Percentiles rank a stretch among this genome's conserved stretches.
These are phyloP conservation scores for Pteropus rufus DNA, from an alignment of 2,797 vertebrate genomes.

Conservation along the genomic window DNA sequence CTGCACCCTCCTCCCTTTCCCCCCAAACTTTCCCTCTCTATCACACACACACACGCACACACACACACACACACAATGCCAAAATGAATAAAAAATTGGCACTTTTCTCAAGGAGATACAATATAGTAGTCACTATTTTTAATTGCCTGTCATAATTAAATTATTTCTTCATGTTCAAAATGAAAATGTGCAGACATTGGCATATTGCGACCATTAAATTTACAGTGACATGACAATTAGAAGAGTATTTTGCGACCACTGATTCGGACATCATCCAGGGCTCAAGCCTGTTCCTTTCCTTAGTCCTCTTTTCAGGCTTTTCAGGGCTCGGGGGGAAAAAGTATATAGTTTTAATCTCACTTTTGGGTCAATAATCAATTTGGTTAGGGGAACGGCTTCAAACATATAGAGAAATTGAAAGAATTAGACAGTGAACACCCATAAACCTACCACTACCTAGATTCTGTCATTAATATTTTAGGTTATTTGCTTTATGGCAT, in stretches of 20 bases:
- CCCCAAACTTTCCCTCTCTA: too few relatives aligned
- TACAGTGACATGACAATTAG: background rate
- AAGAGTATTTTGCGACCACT: background rate
- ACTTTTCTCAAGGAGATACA: background rate
- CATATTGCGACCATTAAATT: background rate
- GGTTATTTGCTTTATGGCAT: background rate
- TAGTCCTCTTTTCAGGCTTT: background rate
- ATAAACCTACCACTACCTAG: background rate
- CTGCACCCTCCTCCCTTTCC: background rate
- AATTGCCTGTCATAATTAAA: constrained; percentile 45
- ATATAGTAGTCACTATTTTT: background rate
- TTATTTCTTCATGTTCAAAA: constrained; percentile 40
- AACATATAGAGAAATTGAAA: background rate
- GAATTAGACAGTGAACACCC: background rate
- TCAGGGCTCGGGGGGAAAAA: background rate
- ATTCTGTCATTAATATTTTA: background rate
- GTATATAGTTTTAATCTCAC: background rate
- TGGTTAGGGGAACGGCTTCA: background rate
- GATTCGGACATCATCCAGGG: background rate
- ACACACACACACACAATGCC: background rate
- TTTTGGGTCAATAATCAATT: background rate
- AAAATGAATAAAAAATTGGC: background rate
- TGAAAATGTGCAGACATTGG: background rate
- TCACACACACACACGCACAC: background rate
- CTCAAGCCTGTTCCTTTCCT: background rate